These are phyloP conservation scores for Eristalis tenax DNA, from an alignment of 2,888 invertebrate genomes.

Conservation along the genomic window DNA sequence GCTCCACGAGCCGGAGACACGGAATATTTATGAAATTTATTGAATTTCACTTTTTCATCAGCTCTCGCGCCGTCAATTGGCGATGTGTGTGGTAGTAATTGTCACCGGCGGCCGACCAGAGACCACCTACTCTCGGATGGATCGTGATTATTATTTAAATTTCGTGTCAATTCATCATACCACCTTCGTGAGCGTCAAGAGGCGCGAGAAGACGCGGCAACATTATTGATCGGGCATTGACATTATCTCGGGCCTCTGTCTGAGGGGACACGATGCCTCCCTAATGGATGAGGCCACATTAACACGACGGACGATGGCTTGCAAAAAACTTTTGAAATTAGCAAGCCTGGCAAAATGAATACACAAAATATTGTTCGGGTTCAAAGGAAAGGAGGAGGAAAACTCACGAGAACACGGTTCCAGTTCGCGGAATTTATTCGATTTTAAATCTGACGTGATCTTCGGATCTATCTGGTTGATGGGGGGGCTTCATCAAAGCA, in stretches of 20 bases:
- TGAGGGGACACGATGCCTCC: neutral
- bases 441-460: too few relatives aligned
- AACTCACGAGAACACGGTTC: neutral
- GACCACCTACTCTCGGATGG: slow-evolving; percentile 5
- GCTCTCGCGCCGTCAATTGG: neutral
- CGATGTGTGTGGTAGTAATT: neutral
- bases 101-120: neutral
- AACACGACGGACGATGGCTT: neutral
- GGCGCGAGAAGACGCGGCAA: neutral
- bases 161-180: neutral
- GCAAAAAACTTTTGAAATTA: neutral
- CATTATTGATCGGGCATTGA: neutral
- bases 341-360: neutral
- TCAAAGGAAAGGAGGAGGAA: neutral
- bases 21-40: slow-evolving; percentile 12
- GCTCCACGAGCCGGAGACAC: neutral
- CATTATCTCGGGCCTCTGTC: neutral
- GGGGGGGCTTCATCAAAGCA: neutral
- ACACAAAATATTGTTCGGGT: neutral
- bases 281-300: neutral
- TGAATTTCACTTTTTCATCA: slow-evolving; percentile 15
- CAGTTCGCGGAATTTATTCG: too few relatives aligned
- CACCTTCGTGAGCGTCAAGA: neutral
- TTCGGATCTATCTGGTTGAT: too few relatives aligned
- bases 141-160: neutral